Conservation (phyloP, 2,888 invertebrate genomes). For the Eupelmus urozonus region DNA sequence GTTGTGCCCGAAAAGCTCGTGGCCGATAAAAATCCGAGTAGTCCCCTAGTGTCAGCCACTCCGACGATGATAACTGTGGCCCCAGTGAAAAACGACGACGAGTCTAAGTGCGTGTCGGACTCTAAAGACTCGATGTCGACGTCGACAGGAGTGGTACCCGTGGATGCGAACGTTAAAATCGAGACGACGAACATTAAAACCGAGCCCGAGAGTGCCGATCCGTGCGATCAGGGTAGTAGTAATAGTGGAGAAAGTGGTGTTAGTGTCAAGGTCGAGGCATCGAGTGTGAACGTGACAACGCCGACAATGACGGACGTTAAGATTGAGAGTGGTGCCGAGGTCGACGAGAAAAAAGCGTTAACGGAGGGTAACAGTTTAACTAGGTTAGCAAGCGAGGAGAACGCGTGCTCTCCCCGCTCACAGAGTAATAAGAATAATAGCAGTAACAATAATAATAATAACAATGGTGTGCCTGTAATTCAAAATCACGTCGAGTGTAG, state of each 20-base stretch:
- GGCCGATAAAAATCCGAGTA: slow-evolving; percentile 51
- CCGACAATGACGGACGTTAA: slow-evolving; percentile 46
- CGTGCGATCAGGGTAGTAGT: slow-evolving; percentile 58
- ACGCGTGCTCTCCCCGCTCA: slow-evolving; percentile 60
- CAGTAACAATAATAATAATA: slow-evolving; percentile 62
- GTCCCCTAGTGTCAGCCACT: slow-evolving; percentile 33
- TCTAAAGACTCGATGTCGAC: slow-evolving; percentile 31
- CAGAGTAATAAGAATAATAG: slow-evolving; percentile 67
- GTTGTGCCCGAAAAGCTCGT: slow-evolving; percentile 39
- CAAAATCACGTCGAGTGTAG: slow-evolving; percentile 71
- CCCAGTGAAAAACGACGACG: slow-evolving; percentile 18
- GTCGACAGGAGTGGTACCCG: not conserved
- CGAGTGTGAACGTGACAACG: slow-evolving; percentile 8
- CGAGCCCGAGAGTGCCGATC: slow-evolving; percentile 52
- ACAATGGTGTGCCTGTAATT: slow-evolving; percentile 72
- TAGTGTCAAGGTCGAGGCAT: slow-evolving; percentile 17
- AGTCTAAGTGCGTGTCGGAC: slow-evolving; percentile 44
- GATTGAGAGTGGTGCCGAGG: slow-evolving; percentile 32
- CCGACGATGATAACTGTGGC: slow-evolving; percentile 67
- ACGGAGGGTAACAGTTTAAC: slow-evolving; percentile 55
- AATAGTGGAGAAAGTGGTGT: slow-evolving; percentile 13
- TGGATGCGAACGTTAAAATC: slow-evolving; percentile 21
- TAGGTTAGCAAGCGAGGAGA: slow-evolving; percentile 66
- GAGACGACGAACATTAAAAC: slow-evolving; percentile 37
- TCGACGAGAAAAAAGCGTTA: slow-evolving; percentile 38